A percentile compares a stretch with the other conserved stretches of the same genome.
These are phyloP conservation scores for Aurelia coerulea DNA, from an alignment of 30 jellyfish, hydroid and myxozoan species.

Conservation along the genomic window DNA sequence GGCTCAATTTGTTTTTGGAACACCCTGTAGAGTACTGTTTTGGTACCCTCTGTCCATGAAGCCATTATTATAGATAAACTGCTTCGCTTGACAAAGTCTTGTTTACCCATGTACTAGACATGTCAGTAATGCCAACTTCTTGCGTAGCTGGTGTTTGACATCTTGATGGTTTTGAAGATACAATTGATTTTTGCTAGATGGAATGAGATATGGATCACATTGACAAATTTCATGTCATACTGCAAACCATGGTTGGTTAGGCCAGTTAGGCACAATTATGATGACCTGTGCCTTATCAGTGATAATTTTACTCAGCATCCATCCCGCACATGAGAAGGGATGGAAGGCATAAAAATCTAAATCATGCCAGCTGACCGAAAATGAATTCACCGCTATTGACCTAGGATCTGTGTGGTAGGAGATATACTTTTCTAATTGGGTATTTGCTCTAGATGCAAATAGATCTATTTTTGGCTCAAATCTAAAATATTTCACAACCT, in stretches of 20 bases:
- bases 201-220: background rate
- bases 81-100: background rate
- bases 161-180: constrained; percentile 1
- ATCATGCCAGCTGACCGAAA: constrained; percentile 3
- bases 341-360: constrained; percentile 12
- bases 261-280: constrained; percentile 23
- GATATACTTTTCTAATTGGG: too few species aligned
- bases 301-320: constrained; percentile 8
- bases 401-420: constrained; percentile 47
- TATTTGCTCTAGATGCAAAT: too few species aligned
- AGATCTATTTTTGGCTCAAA: too few species aligned
- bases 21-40: background rate
- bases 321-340: background rate
- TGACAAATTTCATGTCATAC: background rate
- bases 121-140: background rate
- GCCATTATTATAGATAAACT: background rate
- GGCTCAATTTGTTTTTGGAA: too few species aligned
- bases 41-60: background rate
- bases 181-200: constrained; percentile 28
- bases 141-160: constrained; percentile 14
- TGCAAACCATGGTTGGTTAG: constrained; percentile 30
- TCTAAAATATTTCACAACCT: too few species aligned
- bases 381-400: constrained; percentile 30
- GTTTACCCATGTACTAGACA: background rate
- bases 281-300: background rate